phyloP scores from a whole-genome alignment of 2,797 vertebrate genomes.

The Danio albolineatus region DNA sequence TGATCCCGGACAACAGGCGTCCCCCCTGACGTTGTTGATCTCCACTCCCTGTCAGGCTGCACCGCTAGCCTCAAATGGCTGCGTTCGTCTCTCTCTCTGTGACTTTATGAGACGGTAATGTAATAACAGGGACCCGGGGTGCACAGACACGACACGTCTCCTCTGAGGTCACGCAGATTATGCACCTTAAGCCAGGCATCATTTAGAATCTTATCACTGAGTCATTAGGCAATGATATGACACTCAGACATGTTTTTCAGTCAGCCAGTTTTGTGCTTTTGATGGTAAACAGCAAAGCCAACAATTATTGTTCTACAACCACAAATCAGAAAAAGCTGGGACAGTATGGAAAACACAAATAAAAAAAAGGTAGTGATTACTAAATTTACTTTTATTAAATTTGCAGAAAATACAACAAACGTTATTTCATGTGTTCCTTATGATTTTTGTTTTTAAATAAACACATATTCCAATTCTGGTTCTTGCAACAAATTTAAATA shows the following conservation, averaged over 20 bases:
- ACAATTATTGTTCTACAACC: too few species aligned
- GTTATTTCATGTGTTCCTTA: too few species aligned
- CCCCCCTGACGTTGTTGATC: constrained; percentile 33
- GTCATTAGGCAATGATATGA: background rate
- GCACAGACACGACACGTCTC: constrained; percentile 21
- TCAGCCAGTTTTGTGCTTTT: background rate
- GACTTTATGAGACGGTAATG: constrained; percentile 31
- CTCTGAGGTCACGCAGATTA: constrained; percentile 23
- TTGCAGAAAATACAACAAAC: too few species aligned
- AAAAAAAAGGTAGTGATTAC: too few species aligned
- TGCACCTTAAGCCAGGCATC: constrained; percentile 12
- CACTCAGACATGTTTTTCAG: background rate
- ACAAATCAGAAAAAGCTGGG: too few species aligned
- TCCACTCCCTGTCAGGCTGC: constrained; percentile 29
- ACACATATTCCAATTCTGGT: too few species aligned
- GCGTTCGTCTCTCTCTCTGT: constrained; percentile 10
- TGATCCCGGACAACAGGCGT: constrained; percentile 31
- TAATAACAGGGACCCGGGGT: constrained; percentile 33
- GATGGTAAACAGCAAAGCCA: background rate
- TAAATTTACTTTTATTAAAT: too few species aligned
- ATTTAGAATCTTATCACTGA: background rate
- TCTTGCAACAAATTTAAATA: too few species aligned
- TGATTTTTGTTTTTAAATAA: too few species aligned
- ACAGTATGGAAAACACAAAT: too few species aligned
- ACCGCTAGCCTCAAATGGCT: constrained; percentile 36